phyloP scores from a whole-genome alignment of 2,113 vertebrate genomes.

The Serinus canaria region DNA sequence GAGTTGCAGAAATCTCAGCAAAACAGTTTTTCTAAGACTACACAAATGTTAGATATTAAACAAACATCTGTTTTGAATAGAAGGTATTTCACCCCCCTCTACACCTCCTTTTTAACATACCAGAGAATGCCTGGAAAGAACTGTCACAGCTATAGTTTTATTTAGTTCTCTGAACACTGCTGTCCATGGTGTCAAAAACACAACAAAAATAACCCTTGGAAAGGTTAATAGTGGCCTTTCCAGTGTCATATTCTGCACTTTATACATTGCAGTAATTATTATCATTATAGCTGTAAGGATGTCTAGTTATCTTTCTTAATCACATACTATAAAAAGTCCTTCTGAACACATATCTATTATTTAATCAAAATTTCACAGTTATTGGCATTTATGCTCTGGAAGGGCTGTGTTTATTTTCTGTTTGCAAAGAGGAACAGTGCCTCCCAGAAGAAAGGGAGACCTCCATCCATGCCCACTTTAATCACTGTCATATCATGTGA shows the following conservation, averaged over 20 bases:
- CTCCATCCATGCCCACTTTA: constrained; percentile 70
- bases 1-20: constrained; percentile 72
- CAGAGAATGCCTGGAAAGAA: constrained; percentile 29
- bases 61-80: constrained; percentile 74
- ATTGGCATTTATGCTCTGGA: constrained; percentile 79
- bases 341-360: constrained; percentile 98
- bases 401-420: constrained; percentile 95
- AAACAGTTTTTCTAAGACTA: constrained; percentile 67
- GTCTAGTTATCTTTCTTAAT: constrained; percentile 95
- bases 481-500: constrained; percentile 75
- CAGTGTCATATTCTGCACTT: constrained; percentile 93
- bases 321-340: constrained; percentile 87
- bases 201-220: constrained; percentile 80
- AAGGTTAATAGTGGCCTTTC: constrained; percentile 96
- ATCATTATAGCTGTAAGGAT: constrained; percentile 95
- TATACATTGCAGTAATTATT: constrained; percentile 90
- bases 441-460: constrained; percentile 77
- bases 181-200: constrained; percentile 78
- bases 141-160: constrained; percentile 61
- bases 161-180: constrained; percentile 72
- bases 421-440: constrained; percentile 78
- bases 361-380: constrained; percentile 97
- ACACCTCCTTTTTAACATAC: constrained; percentile 13
- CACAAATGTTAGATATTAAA: constrained; percentile 76
- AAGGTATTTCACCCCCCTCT: constrained; percentile 53